Percentiles rank a stretch among this genome's conserved stretches.
These are phyloP conservation scores for Lithophane leautieri DNA, from an alignment of 2,888 invertebrate genomes.

Conservation along the genomic window DNA sequence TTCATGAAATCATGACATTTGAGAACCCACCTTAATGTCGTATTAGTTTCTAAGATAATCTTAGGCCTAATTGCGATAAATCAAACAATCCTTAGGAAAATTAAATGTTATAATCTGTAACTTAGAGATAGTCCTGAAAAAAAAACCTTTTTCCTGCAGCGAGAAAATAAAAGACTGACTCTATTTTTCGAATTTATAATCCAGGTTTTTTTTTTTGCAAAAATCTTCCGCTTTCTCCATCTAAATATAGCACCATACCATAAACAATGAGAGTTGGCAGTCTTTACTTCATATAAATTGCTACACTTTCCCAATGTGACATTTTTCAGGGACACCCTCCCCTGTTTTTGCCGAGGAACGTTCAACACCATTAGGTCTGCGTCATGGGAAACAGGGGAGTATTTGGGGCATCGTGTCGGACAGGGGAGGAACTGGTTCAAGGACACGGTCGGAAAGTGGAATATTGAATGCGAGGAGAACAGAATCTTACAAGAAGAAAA, in stretches of 20 bases:
- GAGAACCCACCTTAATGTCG: not conserved
- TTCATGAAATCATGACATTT: too few species aligned
- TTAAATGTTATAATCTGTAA: not conserved
- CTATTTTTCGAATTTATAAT: not conserved
- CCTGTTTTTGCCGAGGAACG: constrained; percentile 37
- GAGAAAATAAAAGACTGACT: too few species aligned
- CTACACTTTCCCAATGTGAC: constrained; percentile 45
- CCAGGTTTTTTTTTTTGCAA: not conserved
- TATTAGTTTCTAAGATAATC: not conserved
- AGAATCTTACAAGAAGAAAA: constrained; percentile 12
- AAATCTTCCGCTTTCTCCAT: not conserved
- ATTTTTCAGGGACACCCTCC: constrained; percentile 42
- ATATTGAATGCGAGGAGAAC: constrained; percentile 40
- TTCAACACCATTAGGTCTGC: constrained; percentile 60
- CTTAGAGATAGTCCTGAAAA: not conserved
- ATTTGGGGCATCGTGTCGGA: constrained; percentile 60
- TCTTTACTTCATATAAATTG: constrained; percentile 48
- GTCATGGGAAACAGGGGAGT: constrained; percentile 48
- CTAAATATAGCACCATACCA: not conserved
- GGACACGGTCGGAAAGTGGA: constrained; percentile 47
- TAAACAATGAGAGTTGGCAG: constrained; percentile 5
- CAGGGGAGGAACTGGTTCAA: constrained; percentile 61
- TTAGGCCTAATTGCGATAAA: not conserved
- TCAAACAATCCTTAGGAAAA: not conserved
- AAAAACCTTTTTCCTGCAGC: not conserved